A percentile compares a stretch with the other conserved stretches of the same genome.
Conservation (phyloP, 2,797 vertebrate genomes). For the Liparis tanakae region DNA sequence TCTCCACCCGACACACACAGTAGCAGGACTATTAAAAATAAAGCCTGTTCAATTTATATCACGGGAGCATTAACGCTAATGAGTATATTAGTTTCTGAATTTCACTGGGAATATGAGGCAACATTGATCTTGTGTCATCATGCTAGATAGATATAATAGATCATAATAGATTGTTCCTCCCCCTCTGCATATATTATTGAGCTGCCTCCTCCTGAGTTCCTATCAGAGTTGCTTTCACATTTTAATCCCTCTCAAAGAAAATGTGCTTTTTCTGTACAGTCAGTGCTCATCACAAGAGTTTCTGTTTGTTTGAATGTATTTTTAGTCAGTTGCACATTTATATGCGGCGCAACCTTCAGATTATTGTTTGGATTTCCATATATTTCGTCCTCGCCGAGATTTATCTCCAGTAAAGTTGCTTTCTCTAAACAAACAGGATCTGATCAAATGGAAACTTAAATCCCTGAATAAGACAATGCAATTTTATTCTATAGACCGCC, state of each 20-base stretch:
- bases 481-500: constrained; percentile 47
- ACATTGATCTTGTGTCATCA: constrained; percentile 77
- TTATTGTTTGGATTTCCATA: constrained; percentile 56
- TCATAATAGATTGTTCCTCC: constrained; percentile 57
- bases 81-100: constrained; percentile 75
- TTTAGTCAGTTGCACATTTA: constrained; percentile 32
- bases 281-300: constrained; percentile 52
- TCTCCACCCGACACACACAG: constrained; percentile 40
- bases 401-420: constrained; percentile 47
- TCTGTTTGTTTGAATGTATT: constrained; percentile 39
- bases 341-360: constrained; percentile 41
- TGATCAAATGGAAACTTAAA: constrained; percentile 58
- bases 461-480: constrained; percentile 54
- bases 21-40: constrained; percentile 55
- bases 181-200: constrained; percentile 58
- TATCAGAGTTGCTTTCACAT: constrained; percentile 65
- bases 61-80: constrained; percentile 70
- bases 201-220: constrained; percentile 32
- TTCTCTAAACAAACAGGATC: constrained; percentile 39
- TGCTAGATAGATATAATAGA: constrained; percentile 11
- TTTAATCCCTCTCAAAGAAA: constrained; percentile 66
- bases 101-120: constrained; percentile 73
- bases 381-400: constrained; percentile 18
- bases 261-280: constrained; percentile 36
- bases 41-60: constrained; percentile 60